Base-by-base conservation (phyloP, 2,888 invertebrate species). In the Megamerina dolium region DNA sequence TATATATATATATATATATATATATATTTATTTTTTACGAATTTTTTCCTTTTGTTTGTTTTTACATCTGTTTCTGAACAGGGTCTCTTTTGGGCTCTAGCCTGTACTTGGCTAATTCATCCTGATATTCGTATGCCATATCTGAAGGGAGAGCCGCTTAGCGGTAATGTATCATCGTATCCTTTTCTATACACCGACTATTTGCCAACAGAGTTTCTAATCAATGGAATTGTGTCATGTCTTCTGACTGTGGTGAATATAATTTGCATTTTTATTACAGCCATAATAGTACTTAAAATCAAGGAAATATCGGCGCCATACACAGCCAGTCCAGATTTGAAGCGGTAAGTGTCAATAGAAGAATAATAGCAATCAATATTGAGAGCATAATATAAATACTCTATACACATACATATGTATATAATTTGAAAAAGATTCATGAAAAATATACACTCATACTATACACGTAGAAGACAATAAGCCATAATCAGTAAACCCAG, bases 281-380 rank as follows among this genome's bases (percentile, higher is more conserved):
- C 87, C 3, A 80, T 87, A 56, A 76, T 86, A 50, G 83, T 88
- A 48, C 72, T 89, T 37, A 87, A 87, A 78, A 85, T 88, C 52
- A 89, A 89, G 66, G 87, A 87, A 70, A 87, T 88, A 8, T 83
- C 84, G 1, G 87, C 87, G 38, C 88, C 86, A 0, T 83, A 85
- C 57, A 85, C 85, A 0, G 84, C 84, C 1, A 82, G 82, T 48
- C 81, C 83, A 18, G 83, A 83, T 58, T 73, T 86, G 37, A 77
- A 82, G 51, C 74, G 85, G 54, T 77, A 53, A 66, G 68, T 63
- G 32, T 14, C n/a, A 8, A 14, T 9, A 3, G 16, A 9, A 18
- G 13, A 17, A 27, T 14, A 27, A 37, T 12, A 37, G 23, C 2
- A 14, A n/a, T 4, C 5, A 31, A 31, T 10, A 4, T 23, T 31